Conservation (phyloP, 2,888 invertebrate genomes). For the Monopis laevigella region DNA sequence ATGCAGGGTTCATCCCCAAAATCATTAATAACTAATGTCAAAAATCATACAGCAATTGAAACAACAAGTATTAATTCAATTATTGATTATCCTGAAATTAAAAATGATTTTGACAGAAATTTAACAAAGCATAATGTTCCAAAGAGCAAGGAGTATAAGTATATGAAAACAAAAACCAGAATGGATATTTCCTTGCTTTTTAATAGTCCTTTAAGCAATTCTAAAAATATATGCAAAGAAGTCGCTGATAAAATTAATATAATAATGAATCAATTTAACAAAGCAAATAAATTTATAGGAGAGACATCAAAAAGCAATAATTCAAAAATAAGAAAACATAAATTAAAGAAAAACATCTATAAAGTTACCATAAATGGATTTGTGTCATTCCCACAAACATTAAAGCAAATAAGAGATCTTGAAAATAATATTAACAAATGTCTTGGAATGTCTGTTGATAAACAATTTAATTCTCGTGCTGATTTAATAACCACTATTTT, state of each 20-base stretch:
- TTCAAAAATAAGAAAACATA: conserved; percentile 11
- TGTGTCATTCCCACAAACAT: conserved; percentile 1
- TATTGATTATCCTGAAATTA: too few relatives aligned
- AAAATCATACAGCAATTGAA: too few relatives aligned
- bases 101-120: too few relatives aligned
- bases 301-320: conserved; percentile 13
- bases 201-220: not conserved
- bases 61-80: too few relatives aligned
- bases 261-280: conserved; percentile 1
- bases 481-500: conserved; percentile 1
- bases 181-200: not conserved
- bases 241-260: not conserved
- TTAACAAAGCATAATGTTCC: too few relatives aligned
- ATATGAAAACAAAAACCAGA: conserved; percentile 1
- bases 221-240: conserved; percentile 13
- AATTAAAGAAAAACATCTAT: conserved; percentile 3
- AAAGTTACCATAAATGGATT: not conserved
- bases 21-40: too few relatives aligned
- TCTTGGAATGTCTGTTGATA: not conserved
- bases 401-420: not conserved
- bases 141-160: conserved; percentile 2
- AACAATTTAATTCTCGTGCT: conserved; percentile 1
- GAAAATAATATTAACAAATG: conserved; percentile 2
- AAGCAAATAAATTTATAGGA: conserved; percentile 8
- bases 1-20: too few relatives aligned